phyloP scores from a whole-genome alignment of 2,888 invertebrate species.

The Chironomus riparius region DNA sequence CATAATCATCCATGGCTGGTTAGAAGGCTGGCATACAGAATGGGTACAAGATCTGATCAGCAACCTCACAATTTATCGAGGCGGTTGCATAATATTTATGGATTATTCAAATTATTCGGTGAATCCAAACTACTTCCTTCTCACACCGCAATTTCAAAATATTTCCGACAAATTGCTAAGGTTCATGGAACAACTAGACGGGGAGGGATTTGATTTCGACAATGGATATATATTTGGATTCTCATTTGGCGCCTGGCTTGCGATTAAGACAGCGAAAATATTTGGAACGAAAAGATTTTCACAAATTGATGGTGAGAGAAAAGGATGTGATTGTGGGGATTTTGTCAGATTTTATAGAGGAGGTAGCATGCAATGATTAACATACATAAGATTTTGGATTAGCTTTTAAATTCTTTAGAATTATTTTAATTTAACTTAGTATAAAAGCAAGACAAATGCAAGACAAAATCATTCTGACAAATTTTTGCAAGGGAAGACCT shows the following conservation, averaged over 20 bases:
- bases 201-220: constrained; percentile 35
- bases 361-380: too few relatives aligned
- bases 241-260: constrained; percentile 40
- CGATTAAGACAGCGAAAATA: constrained; percentile 35
- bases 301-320: constrained; percentile 37
- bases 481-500: too few relatives aligned
- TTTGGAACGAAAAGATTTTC: constrained; percentile 33
- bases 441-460: too few relatives aligned
- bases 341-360: too few relatives aligned
- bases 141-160: constrained; percentile 35
- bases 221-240: constrained; percentile 40
- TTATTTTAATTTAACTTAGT: too few relatives aligned
- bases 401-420: too few relatives aligned
- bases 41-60: constrained; percentile 9
- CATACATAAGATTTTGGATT: too few relatives aligned
- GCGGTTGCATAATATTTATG: constrained; percentile 39
- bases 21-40: neutral
- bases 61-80: constrained; percentile 34
- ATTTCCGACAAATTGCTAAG: constrained; percentile 34
- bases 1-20: constrained; percentile 17
- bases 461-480: too few relatives aligned
- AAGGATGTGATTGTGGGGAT: neutral
- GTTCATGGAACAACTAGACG: constrained; percentile 33
- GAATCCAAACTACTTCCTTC: constrained; percentile 35
- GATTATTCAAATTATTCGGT: constrained; percentile 36